Evolutionary conservation across 2,888 invertebrate species (phyloP), one percentile per base, ranked within the genome.

Genomic region (Luffia ferchaultella): DNA sequence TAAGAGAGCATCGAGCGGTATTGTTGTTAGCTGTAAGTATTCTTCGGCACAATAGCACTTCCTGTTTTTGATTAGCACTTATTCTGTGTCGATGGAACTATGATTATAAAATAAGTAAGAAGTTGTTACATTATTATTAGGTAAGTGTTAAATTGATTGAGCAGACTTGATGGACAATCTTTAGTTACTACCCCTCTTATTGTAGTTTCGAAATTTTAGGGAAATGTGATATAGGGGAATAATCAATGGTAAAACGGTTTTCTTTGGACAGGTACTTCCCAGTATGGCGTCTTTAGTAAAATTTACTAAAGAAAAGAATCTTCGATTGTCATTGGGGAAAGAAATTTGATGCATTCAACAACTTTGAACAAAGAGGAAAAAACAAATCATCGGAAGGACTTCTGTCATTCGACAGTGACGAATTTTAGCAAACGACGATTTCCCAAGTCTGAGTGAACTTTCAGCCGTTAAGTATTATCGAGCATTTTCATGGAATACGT

Each of bases 21-120:
- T 83, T 83, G 83, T 83, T 83, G 82, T 79, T 83, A 82, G 78
- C 76, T 76, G 60, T 83, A 82, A 82, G 79, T 64, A 76, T 79
- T 80, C 80, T 80, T 79, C 82, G 83, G 80, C 83, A 83, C 83
- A 79, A 76, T 71, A 73, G 83, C 83, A 83, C 83, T 83, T 80
- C 83, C 83, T 82, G 83, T 83, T 83, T 78, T 83, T 80, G 75
- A 80, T 79, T 82, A 79, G 83, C 83, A 83, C 83, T 80, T 80
- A 82, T 82, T 83, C 78, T 80, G 83, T 83, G 83, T 83, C 83
- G 83, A 78, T 77, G 77, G 73, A 80, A 76, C 74, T 76, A 77
- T 73, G 75, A 82, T 76, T 80, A 79, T 74, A 68, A 76, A 76
- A 68, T 77, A 80, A 79, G 67, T 82, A 82, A 83, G 78, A 76